These are phyloP conservation scores for Zosterops borbonicus DNA, from an alignment of 2,113 vertebrate genomes.

Conservation along the genomic window DNA sequence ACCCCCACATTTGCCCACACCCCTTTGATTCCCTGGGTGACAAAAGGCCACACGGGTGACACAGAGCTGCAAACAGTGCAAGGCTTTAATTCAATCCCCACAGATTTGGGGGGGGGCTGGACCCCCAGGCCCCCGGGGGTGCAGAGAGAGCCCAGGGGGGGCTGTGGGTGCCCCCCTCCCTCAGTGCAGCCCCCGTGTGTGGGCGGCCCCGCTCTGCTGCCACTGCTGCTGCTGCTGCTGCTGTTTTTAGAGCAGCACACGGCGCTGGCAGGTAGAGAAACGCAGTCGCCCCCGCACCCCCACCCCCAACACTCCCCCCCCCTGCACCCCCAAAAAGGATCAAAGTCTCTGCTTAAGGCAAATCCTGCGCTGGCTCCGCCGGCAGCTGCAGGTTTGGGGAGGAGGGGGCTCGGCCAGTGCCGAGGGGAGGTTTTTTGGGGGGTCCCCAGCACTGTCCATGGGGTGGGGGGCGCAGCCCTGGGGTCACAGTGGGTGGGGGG, in stretches of 20 bases:
- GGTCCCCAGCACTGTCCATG: no score
- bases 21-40: rapidly evolving
- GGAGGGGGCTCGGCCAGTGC: no score
- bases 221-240: background rate
- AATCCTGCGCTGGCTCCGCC: no score
- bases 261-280: background rate
- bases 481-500: background rate
- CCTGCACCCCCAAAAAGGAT: no score
- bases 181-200: background rate
- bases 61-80: background rate
- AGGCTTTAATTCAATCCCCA: background rate
- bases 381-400: no score
- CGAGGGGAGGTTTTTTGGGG: no score
- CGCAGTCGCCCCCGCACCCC: no score
- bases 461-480: background rate
- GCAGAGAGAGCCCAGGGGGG: background rate
- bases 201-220: background rate
- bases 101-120: background rate
- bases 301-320: no score
- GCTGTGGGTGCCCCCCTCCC: background rate
- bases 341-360: no score
- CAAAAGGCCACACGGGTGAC: background rate
- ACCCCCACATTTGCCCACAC: rapidly evolving
- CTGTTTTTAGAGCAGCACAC: background rate
- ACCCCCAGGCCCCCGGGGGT: background rate